phyloP scores from a whole-genome alignment of 2,113 vertebrate species.

The Cephalopterus ornatus region DNA sequence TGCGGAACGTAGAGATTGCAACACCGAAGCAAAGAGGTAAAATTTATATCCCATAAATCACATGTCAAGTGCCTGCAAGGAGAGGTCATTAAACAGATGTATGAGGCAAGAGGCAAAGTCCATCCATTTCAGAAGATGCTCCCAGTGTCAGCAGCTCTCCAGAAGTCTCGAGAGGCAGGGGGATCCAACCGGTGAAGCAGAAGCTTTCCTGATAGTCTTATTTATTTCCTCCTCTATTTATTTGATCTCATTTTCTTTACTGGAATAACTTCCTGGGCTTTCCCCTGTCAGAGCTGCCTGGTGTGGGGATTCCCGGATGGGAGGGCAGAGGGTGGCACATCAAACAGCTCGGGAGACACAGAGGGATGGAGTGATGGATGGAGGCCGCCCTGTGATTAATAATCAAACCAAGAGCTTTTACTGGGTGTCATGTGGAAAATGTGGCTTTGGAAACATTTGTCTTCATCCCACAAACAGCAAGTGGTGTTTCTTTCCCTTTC shows the following conservation, averaged over 20 bases:
- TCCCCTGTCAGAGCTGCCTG: background rate
- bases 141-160: conserved; percentile 50
- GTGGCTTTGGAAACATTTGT: conserved; percentile 27
- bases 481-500: conserved; percentile 38
- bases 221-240: conserved; percentile 5
- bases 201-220: background rate
- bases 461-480: conserved; percentile 45
- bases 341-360: background rate
- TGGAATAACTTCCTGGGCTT: background rate
- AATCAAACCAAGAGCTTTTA: conserved; percentile 52
- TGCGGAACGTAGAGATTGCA: background rate
- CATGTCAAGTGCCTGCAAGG: conserved; percentile 40
- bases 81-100: conserved; percentile 68
- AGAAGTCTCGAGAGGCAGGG: conserved; percentile 1
- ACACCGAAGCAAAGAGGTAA: background rate
- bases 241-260: background rate
- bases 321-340: background rate
- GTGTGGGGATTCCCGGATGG: background rate
- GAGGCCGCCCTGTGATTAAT: conserved; percentile 13
- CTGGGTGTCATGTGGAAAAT: conserved; percentile 49
- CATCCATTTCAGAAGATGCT: conserved; percentile 51
- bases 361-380: conserved; percentile 53
- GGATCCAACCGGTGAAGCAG: background rate
- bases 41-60: conserved; percentile 55
- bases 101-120: conserved; percentile 62